Evolutionary conservation across 2,113 vertebrate species (phyloP).

Genomic region (Erpornis zantholeuca): DNA sequence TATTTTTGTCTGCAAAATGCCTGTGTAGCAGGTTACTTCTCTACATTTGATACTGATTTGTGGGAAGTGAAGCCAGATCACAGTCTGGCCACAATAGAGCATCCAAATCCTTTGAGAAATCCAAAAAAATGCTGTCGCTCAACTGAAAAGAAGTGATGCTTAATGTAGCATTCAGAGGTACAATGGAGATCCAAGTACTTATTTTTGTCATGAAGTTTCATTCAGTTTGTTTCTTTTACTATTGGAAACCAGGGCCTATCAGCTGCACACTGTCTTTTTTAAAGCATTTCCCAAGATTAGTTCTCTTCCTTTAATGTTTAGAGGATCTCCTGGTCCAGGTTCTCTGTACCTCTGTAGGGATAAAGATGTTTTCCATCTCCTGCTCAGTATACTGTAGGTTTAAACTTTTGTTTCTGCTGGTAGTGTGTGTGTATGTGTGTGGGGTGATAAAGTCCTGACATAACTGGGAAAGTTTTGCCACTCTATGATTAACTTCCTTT

Average conservation of each 20-base stretch:
- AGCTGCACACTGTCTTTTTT: background rate
- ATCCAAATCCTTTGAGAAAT: constrained; percentile 53
- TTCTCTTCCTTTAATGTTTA: background rate
- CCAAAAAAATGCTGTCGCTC: background rate
- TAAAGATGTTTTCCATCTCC: background rate
- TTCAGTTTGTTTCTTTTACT: background rate
- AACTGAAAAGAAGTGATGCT: background rate
- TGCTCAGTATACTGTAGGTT: background rate
- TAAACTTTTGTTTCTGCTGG: background rate
- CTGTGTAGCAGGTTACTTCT: constrained; percentile 49
- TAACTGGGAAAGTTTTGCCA: background rate
- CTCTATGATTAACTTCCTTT: background rate
- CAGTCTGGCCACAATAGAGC: constrained; percentile 14
- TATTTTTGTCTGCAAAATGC: constrained; percentile 75
- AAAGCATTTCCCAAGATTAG: background rate
- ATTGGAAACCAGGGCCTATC: background rate
- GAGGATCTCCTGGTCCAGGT: background rate
- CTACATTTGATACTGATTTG: constrained; percentile 58
- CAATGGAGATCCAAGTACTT: background rate
- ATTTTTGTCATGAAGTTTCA: background rate
- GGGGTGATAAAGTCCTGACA: background rate
- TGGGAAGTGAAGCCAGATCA: constrained; percentile 56
- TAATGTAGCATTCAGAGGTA: background rate
- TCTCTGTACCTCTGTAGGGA: background rate
- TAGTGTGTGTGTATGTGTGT: no score